Evolutionary conservation across 2,888 invertebrate species (phyloP), one percentile per base, ranked within the genome.

Genomic region (Alviniconcha strummeri): DNA sequence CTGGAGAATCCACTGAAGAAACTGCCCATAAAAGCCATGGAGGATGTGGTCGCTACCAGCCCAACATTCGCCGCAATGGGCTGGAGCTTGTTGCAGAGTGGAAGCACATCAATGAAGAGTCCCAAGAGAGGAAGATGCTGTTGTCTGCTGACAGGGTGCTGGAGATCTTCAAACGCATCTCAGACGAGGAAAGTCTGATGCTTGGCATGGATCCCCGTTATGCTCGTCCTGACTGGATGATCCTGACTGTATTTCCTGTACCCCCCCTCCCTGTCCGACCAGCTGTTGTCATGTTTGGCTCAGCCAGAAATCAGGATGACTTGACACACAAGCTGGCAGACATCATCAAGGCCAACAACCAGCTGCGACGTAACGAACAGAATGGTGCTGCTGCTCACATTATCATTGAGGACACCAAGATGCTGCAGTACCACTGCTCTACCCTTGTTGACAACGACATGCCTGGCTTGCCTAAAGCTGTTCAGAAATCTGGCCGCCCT

Each of bases 191-290:
- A 93, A 98, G 98, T 87, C 96, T 97, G 87, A 97, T 98, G 88
- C 95, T 99, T 89, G 96, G 96, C 79, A 98, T 99, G 98, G 99
- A 99, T 94, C 98, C 99, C 0, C 98, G 98, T 94, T 94, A 90
- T 86, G 98, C 99, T 0, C 95, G 99, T 80, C 99, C 99, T 8
- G 99, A 99, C 95, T 99, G 99, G 99, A 99, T 99, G 99, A 97
- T 99, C 88, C 96, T 98, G 8, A 99, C 99, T 4, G 98, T 98
- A 15, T 94, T 99, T 85, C 99, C 99, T 0, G 99, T 99, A 0
- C 99, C 99, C 0, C 99, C 99, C 5, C 94, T 99, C 55, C 96
- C 97, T 1, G 99, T 99, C 0, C 95, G 99, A 87, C 99, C 99
- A 0, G 99, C 99, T 82, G 99, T 99, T 7, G 98, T 99, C 11